Evolutionary conservation across 2,113 vertebrate genomes (phyloP).

Genomic region (Proterorhinus semilunaris): DNA sequence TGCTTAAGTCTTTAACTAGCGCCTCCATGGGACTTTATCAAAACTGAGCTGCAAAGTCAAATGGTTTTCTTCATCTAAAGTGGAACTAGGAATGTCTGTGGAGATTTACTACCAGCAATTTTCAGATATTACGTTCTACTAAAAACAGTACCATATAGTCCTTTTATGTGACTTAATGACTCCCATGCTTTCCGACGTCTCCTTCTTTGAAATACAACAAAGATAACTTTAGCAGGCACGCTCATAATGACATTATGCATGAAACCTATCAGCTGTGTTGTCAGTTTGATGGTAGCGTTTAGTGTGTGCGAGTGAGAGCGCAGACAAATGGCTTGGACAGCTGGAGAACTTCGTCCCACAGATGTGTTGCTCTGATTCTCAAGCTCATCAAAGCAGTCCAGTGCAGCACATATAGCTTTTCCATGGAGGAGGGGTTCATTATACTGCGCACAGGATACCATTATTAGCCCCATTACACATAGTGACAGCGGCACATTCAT

Average conservation of each 20-base stretch:
- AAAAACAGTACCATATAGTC: constrained; percentile 56
- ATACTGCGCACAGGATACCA: constrained; percentile 71
- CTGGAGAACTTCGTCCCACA: constrained; percentile 36
- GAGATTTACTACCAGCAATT: constrained; percentile 65
- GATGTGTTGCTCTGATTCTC: constrained; percentile 27
- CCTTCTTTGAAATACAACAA: constrained; percentile 50
- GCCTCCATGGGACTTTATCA: constrained; percentile 71
- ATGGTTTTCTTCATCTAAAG: constrained; percentile 67
- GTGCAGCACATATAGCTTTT: constrained; percentile 53
- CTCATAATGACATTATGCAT: constrained; percentile 42
- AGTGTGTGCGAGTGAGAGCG: constrained; percentile 56
- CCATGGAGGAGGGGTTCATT: constrained; percentile 68
- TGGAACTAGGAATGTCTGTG: constrained; percentile 58
- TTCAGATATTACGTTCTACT: constrained; percentile 48
- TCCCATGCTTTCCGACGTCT: constrained; percentile 51
- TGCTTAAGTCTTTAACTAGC: constrained; percentile 76
- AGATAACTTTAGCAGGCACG: constrained; percentile 38
- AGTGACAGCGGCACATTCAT: constrained; percentile 77
- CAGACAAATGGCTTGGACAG: constrained; percentile 47
- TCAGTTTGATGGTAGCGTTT: constrained; percentile 56
- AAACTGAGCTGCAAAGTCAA: constrained; percentile 71
- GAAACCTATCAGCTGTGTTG: constrained; percentile 40
- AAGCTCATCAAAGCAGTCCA: constrained; percentile 39
- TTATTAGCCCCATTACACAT: constrained; percentile 82
- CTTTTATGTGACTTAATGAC: constrained; percentile 63